These are phyloP conservation scores for Macroramphosus scolopax DNA, from an alignment of 2,797 vertebrate species.

Conservation along the genomic window DNA sequence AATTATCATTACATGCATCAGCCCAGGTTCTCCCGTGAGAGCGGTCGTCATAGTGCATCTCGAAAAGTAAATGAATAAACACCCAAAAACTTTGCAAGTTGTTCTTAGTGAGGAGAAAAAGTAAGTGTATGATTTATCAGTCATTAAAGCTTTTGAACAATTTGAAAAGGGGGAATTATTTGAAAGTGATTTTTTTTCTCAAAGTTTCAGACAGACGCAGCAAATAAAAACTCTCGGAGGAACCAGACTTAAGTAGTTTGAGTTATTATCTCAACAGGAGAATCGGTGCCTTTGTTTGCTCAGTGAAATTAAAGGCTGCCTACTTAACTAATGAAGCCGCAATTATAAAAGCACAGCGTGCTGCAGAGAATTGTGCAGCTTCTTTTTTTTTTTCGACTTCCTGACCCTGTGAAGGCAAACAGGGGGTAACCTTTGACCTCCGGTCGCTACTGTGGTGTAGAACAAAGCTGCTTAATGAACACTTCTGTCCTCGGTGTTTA, in stretches of 20 bases:
- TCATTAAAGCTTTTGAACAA: background rate
- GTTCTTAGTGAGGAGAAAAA: slow-evolving; percentile 2
- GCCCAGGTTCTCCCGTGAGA: no score
- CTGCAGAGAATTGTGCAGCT: slow-evolving; percentile 65
- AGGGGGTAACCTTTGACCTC: slow-evolving; percentile 62
- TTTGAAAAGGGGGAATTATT: slow-evolving; percentile 3
- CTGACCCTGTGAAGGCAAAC: slow-evolving; percentile 60
- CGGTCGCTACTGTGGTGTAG: slow-evolving; percentile 41
- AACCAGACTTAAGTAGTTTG: slow-evolving; percentile 23
- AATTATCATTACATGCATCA: no score
- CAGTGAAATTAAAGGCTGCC: slow-evolving; percentile 50
- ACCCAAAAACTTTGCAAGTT: background rate
- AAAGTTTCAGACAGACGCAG: no score
- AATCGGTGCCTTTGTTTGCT: slow-evolving; percentile 53
- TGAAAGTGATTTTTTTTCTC: slow-evolving; percentile 1
- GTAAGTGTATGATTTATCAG: background rate
- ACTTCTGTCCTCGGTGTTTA: slow-evolving; percentile 60
- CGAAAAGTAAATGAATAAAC: no score
- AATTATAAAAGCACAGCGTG: slow-evolving; percentile 44
- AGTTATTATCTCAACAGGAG: slow-evolving; percentile 44
- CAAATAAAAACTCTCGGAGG: slow-evolving; percentile 10
- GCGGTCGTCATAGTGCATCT: no score
- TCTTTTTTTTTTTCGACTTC: slow-evolving; percentile 52
- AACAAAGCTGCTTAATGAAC: slow-evolving; percentile 71
- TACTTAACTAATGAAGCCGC: slow-evolving; percentile 43